Evolutionary conservation across 2,113 vertebrate genomes (phyloP), one percentile per base, ranked within the genome.

Genomic region (Elachura formosa): DNA sequence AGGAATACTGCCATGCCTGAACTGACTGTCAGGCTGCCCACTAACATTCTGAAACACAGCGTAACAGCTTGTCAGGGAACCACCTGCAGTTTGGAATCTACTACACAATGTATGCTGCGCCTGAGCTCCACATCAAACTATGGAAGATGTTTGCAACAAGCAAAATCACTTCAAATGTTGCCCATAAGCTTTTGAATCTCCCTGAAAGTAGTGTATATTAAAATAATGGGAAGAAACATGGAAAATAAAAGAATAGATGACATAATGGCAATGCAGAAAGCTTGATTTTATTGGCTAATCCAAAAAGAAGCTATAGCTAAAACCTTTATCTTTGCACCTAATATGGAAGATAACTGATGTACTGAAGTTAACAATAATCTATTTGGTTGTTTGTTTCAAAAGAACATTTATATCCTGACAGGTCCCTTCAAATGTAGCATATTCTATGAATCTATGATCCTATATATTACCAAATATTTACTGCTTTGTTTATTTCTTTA

Each of bases 41-140:
- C 28, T 56, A 66, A 38, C 17, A 9, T 6, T 11, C 5, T 56
- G 29, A 84, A 78, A 84, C 29, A 34, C 31, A 25, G 45, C 3
- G 0, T 12, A 61, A 69, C 7, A 21, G 1, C 0, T 1, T 13
- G 21, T 21, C 5, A 2, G n/a, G 20, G 9, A 75, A 58, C 22
- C 14, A 43, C 4, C 1, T 26, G 33, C 34, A 43, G 36, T 46
- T 69, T 33, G 36, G 19, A 67, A 34, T 34, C 54, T 43, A 25
- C 36, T 64, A 51, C 24, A 31, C 36, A 48, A 22, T 0, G 0
- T 9, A 48, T 33, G 36, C 16, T 51, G 23, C 11, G 25, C 25
- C 48, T 45, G 14, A 12, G 25, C 19, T 43, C 18, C 28, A 22
- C 28, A 54, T 43, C 52, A 46, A 56, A 8, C 52, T n/a, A 38